Percentiles rank a stretch among this genome's conserved stretches.
phyloP scores from a whole-genome alignment of 2,888 invertebrate genomes.

The Tiliacea aurago region DNA sequence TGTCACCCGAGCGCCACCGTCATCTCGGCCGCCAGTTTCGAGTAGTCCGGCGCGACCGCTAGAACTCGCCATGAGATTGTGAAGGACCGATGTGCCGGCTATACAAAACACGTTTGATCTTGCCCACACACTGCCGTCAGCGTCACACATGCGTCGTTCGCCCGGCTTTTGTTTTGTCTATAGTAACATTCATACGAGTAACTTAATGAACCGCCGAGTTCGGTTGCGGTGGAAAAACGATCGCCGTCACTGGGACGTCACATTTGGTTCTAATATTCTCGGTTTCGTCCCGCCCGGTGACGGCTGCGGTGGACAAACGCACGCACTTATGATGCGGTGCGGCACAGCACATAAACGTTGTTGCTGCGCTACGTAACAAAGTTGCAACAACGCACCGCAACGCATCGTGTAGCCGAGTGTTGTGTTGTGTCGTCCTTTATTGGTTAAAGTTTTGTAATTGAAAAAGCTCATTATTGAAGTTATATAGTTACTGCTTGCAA shows the following conservation, averaged over 20 bases:
- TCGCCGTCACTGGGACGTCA: neutral
- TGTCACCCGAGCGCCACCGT: neutral
- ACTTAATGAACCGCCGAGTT: neutral
- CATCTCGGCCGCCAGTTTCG: neutral
- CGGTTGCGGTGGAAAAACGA: neutral
- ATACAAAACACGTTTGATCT: neutral
- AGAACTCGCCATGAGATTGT: neutral
- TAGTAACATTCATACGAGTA: neutral
- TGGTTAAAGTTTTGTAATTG: slow-evolving; percentile 6
- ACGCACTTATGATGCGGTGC: neutral
- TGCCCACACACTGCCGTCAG: neutral
- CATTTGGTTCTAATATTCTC: neutral
- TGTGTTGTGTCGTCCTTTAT: neutral
- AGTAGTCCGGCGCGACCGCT: neutral
- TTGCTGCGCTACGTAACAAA: neutral
- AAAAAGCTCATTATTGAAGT: neutral
- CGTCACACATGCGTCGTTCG: neutral
- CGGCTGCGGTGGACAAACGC: neutral
- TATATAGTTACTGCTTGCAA: too few relatives aligned
- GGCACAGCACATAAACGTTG: too few relatives aligned
- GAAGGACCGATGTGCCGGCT: neutral
- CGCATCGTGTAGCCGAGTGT: neutral
- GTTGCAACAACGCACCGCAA: neutral
- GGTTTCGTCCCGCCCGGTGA: neutral
- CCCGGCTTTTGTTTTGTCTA: neutral